A percentile compares a stretch with the other conserved stretches of the same genome.
phyloP scores from a whole-genome alignment of 35 echinoderm and acorn worm species.

The Apostichopus parvimensis region DNA sequence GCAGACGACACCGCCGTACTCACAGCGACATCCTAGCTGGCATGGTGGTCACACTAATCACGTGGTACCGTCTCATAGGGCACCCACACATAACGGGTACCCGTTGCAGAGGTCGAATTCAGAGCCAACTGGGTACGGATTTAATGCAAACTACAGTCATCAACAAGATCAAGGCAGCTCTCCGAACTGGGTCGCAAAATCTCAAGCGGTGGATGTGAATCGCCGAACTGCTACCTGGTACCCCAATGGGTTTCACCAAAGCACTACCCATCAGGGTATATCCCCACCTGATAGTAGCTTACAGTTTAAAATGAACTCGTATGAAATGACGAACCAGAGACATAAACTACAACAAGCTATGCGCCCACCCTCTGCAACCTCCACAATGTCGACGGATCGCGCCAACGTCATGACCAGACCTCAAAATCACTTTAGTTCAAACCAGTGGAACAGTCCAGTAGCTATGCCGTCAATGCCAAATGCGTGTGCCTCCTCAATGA shows the following conservation, averaged over 20 bases:
- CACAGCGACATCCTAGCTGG: conserved; percentile 37
- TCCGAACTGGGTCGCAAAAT: conserved; percentile 29
- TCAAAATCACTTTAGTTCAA: background rate
- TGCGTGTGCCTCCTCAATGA: background rate
- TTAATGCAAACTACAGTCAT: background rate
- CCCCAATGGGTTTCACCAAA: background rate
- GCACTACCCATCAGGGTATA: background rate
- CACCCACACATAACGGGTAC: conserved; percentile 31
- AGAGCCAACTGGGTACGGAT: conserved; percentile 18
- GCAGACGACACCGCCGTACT: background rate
- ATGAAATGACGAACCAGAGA: background rate
- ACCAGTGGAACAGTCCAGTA: conserved; percentile 3
- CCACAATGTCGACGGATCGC: background rate
- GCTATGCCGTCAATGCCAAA: conserved; percentile 24
- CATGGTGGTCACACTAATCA: background rate
- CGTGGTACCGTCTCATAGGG: background rate
- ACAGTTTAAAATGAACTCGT: background rate
- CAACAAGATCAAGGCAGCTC: background rate
- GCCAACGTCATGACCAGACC: background rate
- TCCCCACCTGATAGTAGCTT: background rate
- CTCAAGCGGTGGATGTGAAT: background rate
- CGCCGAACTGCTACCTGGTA: conserved; percentile 14
- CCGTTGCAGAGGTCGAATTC: conserved; percentile 33
- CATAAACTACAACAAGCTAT: background rate
- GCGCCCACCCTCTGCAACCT: background rate